Base-by-base conservation (phyloP, 92 coral and sea anemone species). In the Palythoa grandiflora region DNA sequence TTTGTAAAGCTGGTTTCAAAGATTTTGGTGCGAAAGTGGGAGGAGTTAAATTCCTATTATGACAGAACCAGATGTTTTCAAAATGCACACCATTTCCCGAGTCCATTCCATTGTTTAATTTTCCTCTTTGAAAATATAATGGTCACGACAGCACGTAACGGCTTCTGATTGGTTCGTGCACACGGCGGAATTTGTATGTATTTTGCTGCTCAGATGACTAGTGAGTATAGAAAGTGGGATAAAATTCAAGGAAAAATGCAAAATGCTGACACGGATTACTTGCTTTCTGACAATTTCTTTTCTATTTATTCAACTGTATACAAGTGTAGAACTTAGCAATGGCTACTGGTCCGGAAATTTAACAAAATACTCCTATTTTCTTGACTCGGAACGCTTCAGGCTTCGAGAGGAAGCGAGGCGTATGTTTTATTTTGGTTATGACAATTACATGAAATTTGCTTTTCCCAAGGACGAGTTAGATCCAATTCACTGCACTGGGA, bases 401-500 rank as follows among this genome's bases (percentile, higher is more conserved):
- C 85, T 95, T 9, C 92, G 98, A 14, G 96, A 95, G 73, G 89
- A 89, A 53, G 99, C 99, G 13, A 93, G 90, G 53, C 90, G 93
- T 19, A 97, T 97, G 98, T 97, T 97, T 75, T 95, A 97, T 65
- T 91, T 89, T 88, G 99, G 98, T 53, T 97, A 97, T 78, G 97
- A 97, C 73, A 97, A 84, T 73, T 97, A 97, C 91, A 97, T 97
- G 94, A 93, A 90, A 63, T 95, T 93, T 89, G 99, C 99, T 47
- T 97, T 95, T 78, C 99, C 99, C 3, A 87, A 87, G 73, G 99
- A 97, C 70, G 99, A 97, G 72, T 87, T 97, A 51, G 99, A 97
- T 77, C 99, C 99, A 28, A 97, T 97, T 38, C 99, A 97, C 51
- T 97, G 99, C 53, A 95, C 95, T 1, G 99, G 99, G 9, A 89